Evolutionary conservation across 1,140 invertebrate genomes (phyloP).

Genomic region (Euwallacea fornicatus): DNA sequence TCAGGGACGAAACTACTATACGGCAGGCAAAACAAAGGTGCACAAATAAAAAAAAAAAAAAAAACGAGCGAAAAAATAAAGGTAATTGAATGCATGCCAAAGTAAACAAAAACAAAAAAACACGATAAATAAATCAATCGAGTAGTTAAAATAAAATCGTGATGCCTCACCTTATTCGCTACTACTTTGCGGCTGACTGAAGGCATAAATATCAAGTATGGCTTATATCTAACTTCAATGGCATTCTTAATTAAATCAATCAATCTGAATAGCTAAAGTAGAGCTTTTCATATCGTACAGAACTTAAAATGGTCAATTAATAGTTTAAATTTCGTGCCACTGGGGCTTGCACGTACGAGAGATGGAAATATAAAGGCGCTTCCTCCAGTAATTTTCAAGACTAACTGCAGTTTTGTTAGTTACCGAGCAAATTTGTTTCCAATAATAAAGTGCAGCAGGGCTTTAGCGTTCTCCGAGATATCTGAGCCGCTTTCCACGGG

Average conservation of each 20-base stretch:
- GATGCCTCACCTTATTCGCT: neutral
- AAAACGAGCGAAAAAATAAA: neutral
- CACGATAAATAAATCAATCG: neutral
- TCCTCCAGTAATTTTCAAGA: no score
- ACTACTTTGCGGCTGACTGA: slow-evolving; percentile 23
- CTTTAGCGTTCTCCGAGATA: no score
- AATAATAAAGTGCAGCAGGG: no score
- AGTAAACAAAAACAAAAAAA: slow-evolving; percentile 20
- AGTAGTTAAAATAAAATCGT: no score
- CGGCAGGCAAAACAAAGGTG: slow-evolving; percentile 48
- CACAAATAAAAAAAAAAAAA: slow-evolving; percentile 38
- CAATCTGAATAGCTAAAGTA: neutral
- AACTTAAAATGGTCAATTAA: no score
- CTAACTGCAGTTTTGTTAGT: no score
- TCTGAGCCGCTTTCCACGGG: no score
- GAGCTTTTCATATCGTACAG: no score
- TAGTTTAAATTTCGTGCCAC: no score
- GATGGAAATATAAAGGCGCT: no score
- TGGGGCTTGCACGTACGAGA: no score
- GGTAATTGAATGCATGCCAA: slow-evolving; percentile 34
- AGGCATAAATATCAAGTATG: slow-evolving; percentile 24
- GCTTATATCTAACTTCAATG: slow-evolving; percentile 15
- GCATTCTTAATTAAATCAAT: neutral
- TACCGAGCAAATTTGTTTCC: no score
- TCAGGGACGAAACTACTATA: slow-evolving; percentile 61